Evolutionary conservation across 2,888 invertebrate species (phyloP), one percentile per base, ranked within the genome.

Genomic region (Asteroscopus sphinx): DNA sequence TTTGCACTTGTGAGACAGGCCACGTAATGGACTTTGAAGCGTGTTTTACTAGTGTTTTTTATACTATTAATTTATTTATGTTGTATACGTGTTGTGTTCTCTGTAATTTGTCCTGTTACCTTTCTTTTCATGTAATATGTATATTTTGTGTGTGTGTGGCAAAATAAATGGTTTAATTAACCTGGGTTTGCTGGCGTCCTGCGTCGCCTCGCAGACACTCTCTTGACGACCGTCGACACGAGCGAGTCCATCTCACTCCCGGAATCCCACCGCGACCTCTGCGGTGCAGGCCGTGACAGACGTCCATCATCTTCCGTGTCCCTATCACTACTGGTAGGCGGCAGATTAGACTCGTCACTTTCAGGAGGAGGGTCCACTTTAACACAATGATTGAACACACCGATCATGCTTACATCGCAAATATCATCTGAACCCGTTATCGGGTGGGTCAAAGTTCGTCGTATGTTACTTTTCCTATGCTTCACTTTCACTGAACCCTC

Each of bases 181-280:
- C 94, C 94, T 85, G 88, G 86, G 85, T 94, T 92, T 72, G 90
- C 88, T 53, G 93, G 88, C 89, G 89, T 90, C 80, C 95, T 87
- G 71, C 96, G 90, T 79, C 96, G 93, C 77, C 95, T 93, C 28
- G 96, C 95, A 59, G 96, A 95, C 54, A 96, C 96, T 85, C 96
- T 95, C 71, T 95, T 92, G 77, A 96, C 96, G 8, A 96, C 95
- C 1, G 95, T 95, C 5, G 96, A 95, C 68, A 96, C 96, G 44
- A 95, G 82, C 8, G 95, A 95, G 79, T 96, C 96, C 89, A 95
- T 92, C 66, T 95, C 95, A 71, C 92, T 94, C 1, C 94, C 94
- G 0, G 94, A 93, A 63, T 94, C 94, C 91, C 94, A 94, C 12
- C 94, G 79, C 8, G 93, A 83, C 71, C 93, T 83, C 36, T 81